Conservation (phyloP, 92 coral and sea anemone genomes). For the Plumapathes pennacea region DNA sequence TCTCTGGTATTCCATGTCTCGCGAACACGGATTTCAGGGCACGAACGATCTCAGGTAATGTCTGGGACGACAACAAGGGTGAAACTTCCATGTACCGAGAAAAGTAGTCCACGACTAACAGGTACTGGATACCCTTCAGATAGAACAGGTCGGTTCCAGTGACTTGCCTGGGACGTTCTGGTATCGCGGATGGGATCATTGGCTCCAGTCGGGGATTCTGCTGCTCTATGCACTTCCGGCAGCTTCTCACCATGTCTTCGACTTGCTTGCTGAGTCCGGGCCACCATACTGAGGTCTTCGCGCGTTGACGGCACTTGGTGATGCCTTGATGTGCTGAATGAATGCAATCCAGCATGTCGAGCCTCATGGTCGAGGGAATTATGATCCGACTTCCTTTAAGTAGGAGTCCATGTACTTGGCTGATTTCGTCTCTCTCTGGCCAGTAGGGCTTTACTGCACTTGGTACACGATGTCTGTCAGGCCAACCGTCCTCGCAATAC, state of each 20-base stretch:
- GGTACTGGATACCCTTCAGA: constrained; percentile 46
- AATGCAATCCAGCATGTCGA: constrained; percentile 62
- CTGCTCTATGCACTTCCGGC: constrained; percentile 48
- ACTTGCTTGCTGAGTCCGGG: constrained; percentile 58
- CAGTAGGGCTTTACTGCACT: constrained; percentile 55
- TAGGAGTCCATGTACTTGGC: background rate
- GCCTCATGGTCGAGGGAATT: constrained; percentile 43
- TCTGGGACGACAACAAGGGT: constrained; percentile 4
- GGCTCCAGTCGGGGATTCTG: constrained; percentile 33
- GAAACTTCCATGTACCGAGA: constrained; percentile 35
- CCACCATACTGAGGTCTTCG: constrained; percentile 72
- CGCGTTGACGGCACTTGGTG: constrained; percentile 67
- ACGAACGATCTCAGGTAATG: constrained; percentile 30
- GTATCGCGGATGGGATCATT: constrained; percentile 50
- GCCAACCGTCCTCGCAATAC: constrained; percentile 57
- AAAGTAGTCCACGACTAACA: constrained; percentile 46
- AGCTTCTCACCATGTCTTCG: constrained; percentile 17
- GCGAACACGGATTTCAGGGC: constrained; percentile 55
- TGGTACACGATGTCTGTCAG: constrained; percentile 39
- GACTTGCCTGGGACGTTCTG: constrained; percentile 62
- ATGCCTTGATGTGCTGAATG: constrained; percentile 82
- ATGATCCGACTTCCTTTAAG: background rate
- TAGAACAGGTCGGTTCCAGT: constrained; percentile 41
- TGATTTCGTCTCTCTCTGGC: constrained; percentile 24
- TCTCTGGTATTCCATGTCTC: constrained; percentile 47